These are phyloP conservation scores for Nylanderia fulva DNA, from an alignment of 1,140 invertebrate genomes.

Conservation along the genomic window DNA sequence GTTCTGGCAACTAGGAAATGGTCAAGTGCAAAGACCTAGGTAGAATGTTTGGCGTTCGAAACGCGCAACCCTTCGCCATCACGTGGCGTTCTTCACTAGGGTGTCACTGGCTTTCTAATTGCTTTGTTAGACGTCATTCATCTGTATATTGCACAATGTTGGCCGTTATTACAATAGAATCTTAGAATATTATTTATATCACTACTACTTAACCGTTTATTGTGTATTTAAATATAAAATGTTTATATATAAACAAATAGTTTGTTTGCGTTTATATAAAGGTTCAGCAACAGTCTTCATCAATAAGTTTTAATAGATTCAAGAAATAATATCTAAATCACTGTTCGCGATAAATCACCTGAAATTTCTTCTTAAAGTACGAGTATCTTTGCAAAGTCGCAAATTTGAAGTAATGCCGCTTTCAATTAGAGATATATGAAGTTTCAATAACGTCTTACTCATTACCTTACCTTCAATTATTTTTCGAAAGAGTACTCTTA, in stretches of 20 bases:
- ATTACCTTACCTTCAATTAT: background rate
- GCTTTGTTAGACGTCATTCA: constrained; percentile 70
- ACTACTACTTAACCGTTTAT: background rate
- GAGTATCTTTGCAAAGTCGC: background rate
- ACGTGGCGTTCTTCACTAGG: background rate
- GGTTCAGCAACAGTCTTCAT: too few relatives aligned
- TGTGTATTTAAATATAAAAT: background rate
- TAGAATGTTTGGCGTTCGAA: constrained; percentile 76
- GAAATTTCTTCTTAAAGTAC: background rate
- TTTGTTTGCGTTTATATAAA: too few relatives aligned
- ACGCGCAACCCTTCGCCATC: constrained; percentile 72
- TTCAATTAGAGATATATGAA: background rate
- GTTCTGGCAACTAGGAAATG: constrained; percentile 74
- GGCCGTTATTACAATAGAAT: constrained; percentile 27
- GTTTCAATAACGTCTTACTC: background rate
- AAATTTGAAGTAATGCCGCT: background rate
- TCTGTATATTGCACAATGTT: constrained; percentile 62
- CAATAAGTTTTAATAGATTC: constrained; percentile 7
- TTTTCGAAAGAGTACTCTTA: background rate
- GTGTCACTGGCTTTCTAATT: constrained; percentile 53
- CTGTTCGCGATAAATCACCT: constrained; percentile 6
- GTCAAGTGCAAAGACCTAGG: constrained; percentile 82
- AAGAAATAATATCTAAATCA: background rate
- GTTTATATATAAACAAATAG: background rate
- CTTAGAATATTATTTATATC: constrained; percentile 5